Conservation (phyloP, 2,888 invertebrate species). For the Andrena dorsata region DNA sequence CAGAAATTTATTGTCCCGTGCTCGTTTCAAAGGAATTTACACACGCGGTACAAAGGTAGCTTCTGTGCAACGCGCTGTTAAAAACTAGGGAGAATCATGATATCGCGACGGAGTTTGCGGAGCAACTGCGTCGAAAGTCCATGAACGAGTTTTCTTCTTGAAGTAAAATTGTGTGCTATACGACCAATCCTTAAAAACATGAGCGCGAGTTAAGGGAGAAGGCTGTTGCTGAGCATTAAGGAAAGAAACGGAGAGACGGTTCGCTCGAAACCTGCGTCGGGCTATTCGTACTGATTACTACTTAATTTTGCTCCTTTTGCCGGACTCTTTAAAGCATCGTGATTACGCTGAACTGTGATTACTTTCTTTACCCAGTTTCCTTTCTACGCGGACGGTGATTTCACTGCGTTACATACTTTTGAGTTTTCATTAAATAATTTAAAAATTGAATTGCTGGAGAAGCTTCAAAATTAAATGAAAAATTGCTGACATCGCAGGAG, state of each 20-base stretch:
- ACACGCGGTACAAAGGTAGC: not conserved
- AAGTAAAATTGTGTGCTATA: constrained; percentile 4
- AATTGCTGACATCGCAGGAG: too few relatives aligned
- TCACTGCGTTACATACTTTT: not conserved
- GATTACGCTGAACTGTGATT: constrained; percentile 25
- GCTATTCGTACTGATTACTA: constrained; percentile 49
- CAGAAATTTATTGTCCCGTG: not conserved
- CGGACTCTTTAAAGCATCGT: constrained; percentile 18
- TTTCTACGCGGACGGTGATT: not conserved
- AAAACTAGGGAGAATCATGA: constrained; percentile 31
- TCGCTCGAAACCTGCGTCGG: constrained; percentile 29
- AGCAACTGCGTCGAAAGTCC: not conserved
- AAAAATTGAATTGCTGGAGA: not conserved
- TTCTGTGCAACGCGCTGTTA: not conserved
- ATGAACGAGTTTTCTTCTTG: constrained; percentile 13
- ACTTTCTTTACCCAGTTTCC: constrained; percentile 8
- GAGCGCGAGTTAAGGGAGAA: not conserved
- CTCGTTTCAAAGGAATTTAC: not conserved
- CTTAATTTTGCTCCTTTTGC: constrained; percentile 27
- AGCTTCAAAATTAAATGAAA: not conserved
- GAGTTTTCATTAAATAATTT: not conserved
- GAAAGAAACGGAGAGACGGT: constrained; percentile 38
- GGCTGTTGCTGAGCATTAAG: constrained; percentile 23
- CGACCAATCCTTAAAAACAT: not conserved
- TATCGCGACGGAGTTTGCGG: not conserved